Base-by-base conservation (phyloP, 2,888 invertebrate species). In the Papilio elwesi region DNA sequence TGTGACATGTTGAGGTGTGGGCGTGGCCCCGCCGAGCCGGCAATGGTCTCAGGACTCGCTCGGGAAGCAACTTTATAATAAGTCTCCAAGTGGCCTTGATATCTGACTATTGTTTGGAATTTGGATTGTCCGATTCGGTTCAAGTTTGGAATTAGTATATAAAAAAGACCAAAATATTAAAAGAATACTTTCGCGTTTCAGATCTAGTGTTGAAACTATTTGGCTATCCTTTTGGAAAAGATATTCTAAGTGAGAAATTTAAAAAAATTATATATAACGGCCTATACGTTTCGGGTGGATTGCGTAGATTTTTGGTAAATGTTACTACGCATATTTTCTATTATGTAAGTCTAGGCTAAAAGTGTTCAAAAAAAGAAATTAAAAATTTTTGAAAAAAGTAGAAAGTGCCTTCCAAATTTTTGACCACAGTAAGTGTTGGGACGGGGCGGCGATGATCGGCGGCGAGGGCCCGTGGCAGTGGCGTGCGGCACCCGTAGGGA, bases 401-500 rank as follows among this genome's bases (percentile, higher is more conserved):
- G 96, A 95, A 96, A 96, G 96, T 96, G 96, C 96, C 96, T 96
- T 96, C 96, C 96, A 96, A 95, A 94, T 92, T 92, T 92, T 93
- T 93, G 93, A 94, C 93, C 93, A 94, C 90, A 91, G 89, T 91
- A 91, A 94, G 94, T 94, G 95, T 94, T 92, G 95, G 95, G 90
- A 87, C 87, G 84, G 87, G 87, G 91, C 91, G 95, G 94, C 95
- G 95, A 90, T 83, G 80, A 80, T 78, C 77, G 77, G 78, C 78
- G 76, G 77, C 87, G 84, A 74, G 83, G 85, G 84, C 81, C 79
- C 82, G 86, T 74, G 78, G 85, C 81, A 77, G 78, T 75, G 83
- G 75, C 76, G 77, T 79, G 80, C 78, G 78, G 78, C 77, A 38
- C 13, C 65, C 13, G 38, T 36, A 63, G 70, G 77, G 79, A 71